A percentile compares a stretch with the other conserved stretches of the same genome.
Evolutionary conservation across 2,797 vertebrate species (phyloP).

Genomic region (Pogonophryne albipinna): DNA sequence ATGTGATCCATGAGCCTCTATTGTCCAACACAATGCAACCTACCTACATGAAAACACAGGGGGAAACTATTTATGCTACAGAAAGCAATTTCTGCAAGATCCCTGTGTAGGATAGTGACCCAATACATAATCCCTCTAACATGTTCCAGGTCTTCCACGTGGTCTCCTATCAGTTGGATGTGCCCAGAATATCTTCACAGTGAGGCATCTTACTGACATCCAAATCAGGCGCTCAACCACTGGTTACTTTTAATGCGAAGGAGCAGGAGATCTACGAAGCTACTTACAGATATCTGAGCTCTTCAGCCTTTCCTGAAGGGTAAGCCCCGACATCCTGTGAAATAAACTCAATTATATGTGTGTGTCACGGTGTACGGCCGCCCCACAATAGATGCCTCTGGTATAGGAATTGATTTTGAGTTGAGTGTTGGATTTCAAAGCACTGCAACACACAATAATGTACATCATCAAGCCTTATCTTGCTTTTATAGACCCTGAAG

Average conservation of each 20-base stretch:
- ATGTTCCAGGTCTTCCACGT: conserved; percentile 27
- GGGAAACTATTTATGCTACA: not conserved
- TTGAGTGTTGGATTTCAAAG: conserved; percentile 5
- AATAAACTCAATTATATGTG: not conserved
- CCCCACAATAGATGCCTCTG: not conserved
- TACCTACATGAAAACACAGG: not conserved
- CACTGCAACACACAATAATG: not conserved
- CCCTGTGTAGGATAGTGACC: not conserved
- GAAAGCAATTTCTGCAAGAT: not conserved
- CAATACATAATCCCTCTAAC: conserved; percentile 45
- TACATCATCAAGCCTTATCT: not conserved
- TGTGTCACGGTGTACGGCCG: not conserved
- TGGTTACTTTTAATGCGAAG: conserved; percentile 27
- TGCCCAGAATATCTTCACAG: conserved; percentile 42
- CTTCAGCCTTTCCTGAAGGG: conserved; percentile 6
- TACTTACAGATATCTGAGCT: not conserved
- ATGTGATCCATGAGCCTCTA: conserved; percentile 5
- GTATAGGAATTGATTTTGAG: not conserved
- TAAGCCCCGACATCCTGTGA: not conserved
- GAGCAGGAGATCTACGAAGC: not conserved
- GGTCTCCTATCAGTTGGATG: conserved; percentile 40
- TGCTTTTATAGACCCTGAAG: not conserved
- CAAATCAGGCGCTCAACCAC: not conserved
- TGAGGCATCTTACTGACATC: conserved; percentile 5
- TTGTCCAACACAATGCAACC: not conserved